A percentile compares a stretch with the other conserved stretches of the same genome.
These are phyloP conservation scores for Oryzias woworae DNA, from an alignment of 2,113 vertebrate species.

Conservation along the genomic window DNA sequence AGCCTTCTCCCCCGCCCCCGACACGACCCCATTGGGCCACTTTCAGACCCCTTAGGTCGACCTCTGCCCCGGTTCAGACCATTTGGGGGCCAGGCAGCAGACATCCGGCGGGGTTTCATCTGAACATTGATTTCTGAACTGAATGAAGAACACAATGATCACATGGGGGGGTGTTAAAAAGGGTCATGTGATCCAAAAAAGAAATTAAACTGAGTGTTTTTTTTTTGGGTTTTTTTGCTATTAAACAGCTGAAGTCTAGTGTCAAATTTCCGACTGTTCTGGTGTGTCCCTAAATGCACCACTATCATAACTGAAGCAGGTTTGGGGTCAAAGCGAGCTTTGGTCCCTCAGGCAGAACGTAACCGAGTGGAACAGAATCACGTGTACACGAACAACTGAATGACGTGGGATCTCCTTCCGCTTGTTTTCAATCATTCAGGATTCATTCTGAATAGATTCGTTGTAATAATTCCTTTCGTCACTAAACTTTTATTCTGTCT, in stretches of 20 bases:
- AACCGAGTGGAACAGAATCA: too few relatives aligned
- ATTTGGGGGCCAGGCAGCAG: slow-evolving; percentile 17
- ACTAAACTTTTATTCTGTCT: too few relatives aligned
- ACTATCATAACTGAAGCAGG: background rate
- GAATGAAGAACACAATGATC: background rate
- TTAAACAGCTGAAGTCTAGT: too few relatives aligned
- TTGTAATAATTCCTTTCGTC: too few relatives aligned
- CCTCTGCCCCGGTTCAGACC: slow-evolving; percentile 13
- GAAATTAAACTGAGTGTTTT: too few relatives aligned
- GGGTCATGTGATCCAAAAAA: background rate
- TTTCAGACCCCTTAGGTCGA: background rate
- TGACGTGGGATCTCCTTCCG: too few relatives aligned
- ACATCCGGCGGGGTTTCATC: slow-evolving; percentile 74
- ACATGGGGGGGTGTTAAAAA: background rate
- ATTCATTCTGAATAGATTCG: too few relatives aligned
- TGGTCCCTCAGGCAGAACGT: too few relatives aligned
- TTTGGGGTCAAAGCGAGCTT: background rate
- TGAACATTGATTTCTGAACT: slow-evolving; percentile 31
- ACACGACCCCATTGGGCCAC: slow-evolving; percentile 59
- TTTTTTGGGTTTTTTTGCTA: too few relatives aligned
- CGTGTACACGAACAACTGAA: too few relatives aligned
- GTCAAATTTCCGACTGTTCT: background rate
- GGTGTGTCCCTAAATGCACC: background rate
- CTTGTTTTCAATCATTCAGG: too few relatives aligned
- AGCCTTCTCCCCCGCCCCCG: slow-evolving; percentile 66